Evolutionary conservation across 2,797 vertebrate species (phyloP), one percentile per base, ranked within the genome.

Genomic region (Loris lydekkerianus): DNA sequence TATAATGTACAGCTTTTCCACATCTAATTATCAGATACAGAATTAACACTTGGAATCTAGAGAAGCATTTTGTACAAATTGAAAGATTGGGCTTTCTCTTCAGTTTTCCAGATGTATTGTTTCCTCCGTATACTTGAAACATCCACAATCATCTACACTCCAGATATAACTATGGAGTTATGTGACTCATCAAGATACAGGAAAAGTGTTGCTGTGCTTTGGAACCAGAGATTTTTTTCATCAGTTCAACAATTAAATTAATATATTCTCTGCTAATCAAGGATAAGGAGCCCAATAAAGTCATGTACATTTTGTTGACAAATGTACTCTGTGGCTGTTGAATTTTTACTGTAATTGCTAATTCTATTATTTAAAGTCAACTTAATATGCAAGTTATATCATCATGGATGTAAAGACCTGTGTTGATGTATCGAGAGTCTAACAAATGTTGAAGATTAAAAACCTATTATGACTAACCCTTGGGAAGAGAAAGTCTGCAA

Each of bases 131-230:
- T 73, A 0, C 94, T 97, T 94, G 97, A 97, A 98, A 76, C 97
- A 34, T 97, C 65, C 96, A 81, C 96, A 70, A 3, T 97, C 87
- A 97, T 97, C 49, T 98, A 97, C 98, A 96, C 98, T 97, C 93
- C 98, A 98, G 98, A 98, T 98, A 98, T 98, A 98, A 98, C 97
- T 98, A 98, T 99, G 99, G 99, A 98, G 97, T 96, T 96, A 58
- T 96, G 13, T 96, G 97, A 97, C 96, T 97, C 97, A 93, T 27
- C 97, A 96, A 98, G 96, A 97, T 95, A 3, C 53, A 80, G 63
- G 97, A 97, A 84, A 96, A 97, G 86, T 60, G 43, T 98, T 93
- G 82, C 72, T 81, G 67, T 95, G 96, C 56, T 27, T 84, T 96
- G 97, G 96, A 96, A 96, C 95, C 96, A 94, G 96, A 65, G 89